A percentile compares a stretch with the other conserved stretches of the same genome.
Conservation (phyloP, 2,113 vertebrate genomes). For the Oreochromis tanganicae region DNA sequence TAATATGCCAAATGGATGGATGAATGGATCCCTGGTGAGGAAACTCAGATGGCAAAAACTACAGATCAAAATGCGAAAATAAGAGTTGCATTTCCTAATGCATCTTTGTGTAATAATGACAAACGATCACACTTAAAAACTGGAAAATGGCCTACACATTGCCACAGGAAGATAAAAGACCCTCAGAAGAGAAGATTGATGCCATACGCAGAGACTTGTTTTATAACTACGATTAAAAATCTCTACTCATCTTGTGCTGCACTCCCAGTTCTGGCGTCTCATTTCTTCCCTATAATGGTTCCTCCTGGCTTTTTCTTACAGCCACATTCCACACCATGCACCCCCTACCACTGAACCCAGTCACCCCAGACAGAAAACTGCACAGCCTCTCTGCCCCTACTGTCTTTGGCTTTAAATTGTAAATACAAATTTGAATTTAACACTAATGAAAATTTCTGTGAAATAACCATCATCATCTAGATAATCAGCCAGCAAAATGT, state of each 20-base stretch:
- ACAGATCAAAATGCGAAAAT: neutral
- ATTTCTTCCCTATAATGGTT: conserved; percentile 56
- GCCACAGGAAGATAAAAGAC: neutral
- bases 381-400: conserved; percentile 27
- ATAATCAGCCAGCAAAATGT: neutral
- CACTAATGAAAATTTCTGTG: neutral
- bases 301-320: conserved; percentile 61
- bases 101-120: neutral
- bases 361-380: conserved; percentile 60
- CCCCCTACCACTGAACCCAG: conserved; percentile 59
- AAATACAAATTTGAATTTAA: neutral
- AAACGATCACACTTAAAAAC: neutral
- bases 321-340: conserved; percentile 54
- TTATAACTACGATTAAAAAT: conserved; percentile 12
- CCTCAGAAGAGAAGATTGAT: conserved; percentile 7
- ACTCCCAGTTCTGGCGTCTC: conserved; percentile 38
- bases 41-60: neutral
- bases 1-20: neutral
- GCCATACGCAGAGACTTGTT: conserved; percentile 8
- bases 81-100: neutral
- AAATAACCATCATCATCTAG: neutral
- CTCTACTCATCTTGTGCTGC: conserved; percentile 1
- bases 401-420: conserved; percentile 55
- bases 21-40: neutral
- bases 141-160: neutral